Conservation (phyloP, 1,140 invertebrate genomes). For the Lepidurus arcticus region DNA sequence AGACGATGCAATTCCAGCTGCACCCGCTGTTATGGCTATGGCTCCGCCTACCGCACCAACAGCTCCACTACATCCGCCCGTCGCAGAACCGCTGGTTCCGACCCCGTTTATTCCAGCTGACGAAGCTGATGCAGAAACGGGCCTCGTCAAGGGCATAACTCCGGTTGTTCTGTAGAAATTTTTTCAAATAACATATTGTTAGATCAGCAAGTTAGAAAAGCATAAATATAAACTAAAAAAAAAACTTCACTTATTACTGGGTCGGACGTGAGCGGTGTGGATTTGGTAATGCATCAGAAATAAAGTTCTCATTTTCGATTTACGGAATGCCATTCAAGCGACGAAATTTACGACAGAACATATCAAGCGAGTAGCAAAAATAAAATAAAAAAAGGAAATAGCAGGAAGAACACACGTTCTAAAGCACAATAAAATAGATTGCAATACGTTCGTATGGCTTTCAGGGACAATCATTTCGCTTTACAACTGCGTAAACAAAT, state of each 20-base stretch:
- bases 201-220: background rate
- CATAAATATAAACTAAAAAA: background rate
- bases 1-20: background rate
- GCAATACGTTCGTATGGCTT: background rate
- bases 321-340: background rate
- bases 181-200: background rate
- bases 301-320: background rate
- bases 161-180: background rate
- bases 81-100: background rate
- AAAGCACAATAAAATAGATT: background rate
- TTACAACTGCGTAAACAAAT: background rate
- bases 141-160: slow-evolving; percentile 1
- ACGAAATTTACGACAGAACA: background rate
- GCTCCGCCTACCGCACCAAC: background rate
- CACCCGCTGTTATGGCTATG: background rate
- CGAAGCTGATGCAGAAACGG: background rate
- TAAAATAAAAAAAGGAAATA: background rate
- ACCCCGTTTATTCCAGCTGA: background rate
- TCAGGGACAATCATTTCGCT: background rate
- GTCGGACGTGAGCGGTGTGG: background rate
- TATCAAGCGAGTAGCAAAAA: background rate
- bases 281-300: background rate
- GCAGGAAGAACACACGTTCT: background rate
- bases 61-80: background rate
- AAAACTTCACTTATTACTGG: background rate